Conservation (phyloP, 2,888 invertebrate genomes). For the Calameuta idolon region DNA sequence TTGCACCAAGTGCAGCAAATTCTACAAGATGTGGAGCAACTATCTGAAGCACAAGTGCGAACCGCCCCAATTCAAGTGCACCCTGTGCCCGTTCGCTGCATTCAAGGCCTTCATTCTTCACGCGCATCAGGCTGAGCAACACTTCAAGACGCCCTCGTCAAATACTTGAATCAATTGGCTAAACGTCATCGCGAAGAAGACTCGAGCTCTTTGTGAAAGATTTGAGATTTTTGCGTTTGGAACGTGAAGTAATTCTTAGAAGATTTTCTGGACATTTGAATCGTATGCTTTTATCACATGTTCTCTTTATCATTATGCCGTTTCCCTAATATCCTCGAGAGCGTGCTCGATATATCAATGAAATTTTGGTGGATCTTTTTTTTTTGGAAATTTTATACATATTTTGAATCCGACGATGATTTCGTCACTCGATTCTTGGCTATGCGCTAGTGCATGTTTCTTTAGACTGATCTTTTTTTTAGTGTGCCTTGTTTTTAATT, state of each 20-base stretch:
- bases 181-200: no score
- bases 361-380: no score
- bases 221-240: no score
- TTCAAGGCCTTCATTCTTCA: conserved; percentile 66
- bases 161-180: conserved; percentile 43
- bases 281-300: no score
- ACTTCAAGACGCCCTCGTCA: conserved; percentile 61
- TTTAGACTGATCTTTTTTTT: background rate
- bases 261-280: no score
- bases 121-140: conserved; percentile 65
- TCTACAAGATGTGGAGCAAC: conserved; percentile 68
- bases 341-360: no score
- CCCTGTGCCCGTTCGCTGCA: conserved; percentile 63
- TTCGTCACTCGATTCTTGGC: background rate
- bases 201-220: no score
- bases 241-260: no score
- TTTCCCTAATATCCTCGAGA: no score
- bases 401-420: background rate
- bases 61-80: conserved; percentile 64
- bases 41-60: conserved; percentile 66
- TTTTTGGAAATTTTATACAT: background rate
- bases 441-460: background rate
- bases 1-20: conserved; percentile 66
- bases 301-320: no score
- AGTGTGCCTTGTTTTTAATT: background rate